phyloP scores from a whole-genome alignment of 2,113 vertebrate genomes.

The Pithys albifrons region DNA sequence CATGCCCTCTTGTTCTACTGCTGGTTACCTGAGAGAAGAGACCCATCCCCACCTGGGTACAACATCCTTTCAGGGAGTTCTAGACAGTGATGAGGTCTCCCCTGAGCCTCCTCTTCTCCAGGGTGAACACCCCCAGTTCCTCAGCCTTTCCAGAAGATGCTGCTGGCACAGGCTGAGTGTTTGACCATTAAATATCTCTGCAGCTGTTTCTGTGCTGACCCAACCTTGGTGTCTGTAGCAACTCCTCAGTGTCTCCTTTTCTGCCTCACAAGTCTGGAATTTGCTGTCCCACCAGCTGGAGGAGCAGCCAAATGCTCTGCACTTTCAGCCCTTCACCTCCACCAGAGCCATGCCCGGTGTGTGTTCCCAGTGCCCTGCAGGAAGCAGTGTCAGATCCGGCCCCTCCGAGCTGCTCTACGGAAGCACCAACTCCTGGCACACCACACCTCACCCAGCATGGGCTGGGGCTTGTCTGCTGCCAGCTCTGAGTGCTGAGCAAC shows the following conservation, averaged over 20 bases:
- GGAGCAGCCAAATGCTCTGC: background rate
- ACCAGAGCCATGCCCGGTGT: accelerated
- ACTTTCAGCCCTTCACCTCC: background rate
- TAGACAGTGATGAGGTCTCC: too few species aligned
- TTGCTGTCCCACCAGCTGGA: background rate
- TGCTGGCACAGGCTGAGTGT: background rate
- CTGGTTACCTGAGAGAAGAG: too few species aligned
- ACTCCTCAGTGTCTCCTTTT: background rate
- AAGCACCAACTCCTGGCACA: accelerated
- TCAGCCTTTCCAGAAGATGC: background rate
- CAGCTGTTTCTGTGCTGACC: conserved; percentile 6
- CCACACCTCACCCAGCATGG: accelerated
- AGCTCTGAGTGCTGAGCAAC: background rate
- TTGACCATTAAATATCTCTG: background rate
- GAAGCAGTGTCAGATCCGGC: background rate
- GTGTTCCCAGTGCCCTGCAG: background rate
- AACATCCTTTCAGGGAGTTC: too few species aligned
- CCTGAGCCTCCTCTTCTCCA: too few species aligned
- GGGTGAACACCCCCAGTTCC: too few species aligned
- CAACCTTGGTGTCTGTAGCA: background rate
- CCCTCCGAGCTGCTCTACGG: background rate
- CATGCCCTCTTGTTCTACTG: too few species aligned
- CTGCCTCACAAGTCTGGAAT: conserved; percentile 15
- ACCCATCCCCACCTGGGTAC: too few species aligned
- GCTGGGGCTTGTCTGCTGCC: background rate